Percentiles rank a stretch among this genome's conserved stretches.
Conservation (phyloP, 2,888 invertebrate species). For the Patella pellucida region DNA sequence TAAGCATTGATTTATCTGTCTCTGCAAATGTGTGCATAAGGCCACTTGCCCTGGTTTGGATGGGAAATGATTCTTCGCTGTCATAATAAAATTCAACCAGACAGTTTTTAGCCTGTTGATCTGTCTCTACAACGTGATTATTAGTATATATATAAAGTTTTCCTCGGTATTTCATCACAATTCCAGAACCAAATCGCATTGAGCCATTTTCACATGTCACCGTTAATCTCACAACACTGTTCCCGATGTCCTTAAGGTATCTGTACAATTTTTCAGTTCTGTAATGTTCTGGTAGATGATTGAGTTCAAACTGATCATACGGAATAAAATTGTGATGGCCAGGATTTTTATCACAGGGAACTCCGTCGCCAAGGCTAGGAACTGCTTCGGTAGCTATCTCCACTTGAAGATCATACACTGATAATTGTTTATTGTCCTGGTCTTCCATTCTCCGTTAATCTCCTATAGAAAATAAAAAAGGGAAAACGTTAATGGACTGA, state of each 20-base stretch:
- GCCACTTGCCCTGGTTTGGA: neutral
- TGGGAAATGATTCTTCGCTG: neutral
- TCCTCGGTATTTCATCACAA: neutral
- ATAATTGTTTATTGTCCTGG: too few species aligned
- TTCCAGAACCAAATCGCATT: neutral
- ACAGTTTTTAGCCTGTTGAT: neutral
- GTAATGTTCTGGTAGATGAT: neutral
- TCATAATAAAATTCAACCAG: neutral
- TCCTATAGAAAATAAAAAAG: too few species aligned
- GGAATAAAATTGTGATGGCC: neutral
- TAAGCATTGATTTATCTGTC: neutral
- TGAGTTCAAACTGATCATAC: neutral
- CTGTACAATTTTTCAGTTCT: neutral
- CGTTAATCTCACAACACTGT: neutral
- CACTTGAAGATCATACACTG: neutral
- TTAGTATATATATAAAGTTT: neutral
- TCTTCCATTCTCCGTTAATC: too few species aligned
- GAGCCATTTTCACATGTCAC: neutral
- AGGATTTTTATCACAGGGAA: neutral
- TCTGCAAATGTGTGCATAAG: neutral
- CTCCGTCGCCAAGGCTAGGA: neutral
- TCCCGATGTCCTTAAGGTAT: neutral
- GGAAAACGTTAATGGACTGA: too few species aligned
- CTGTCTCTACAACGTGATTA: conserved; percentile 1
- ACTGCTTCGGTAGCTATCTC: conserved; percentile 6